phyloP scores from a whole-genome alignment of 1,140 invertebrate species.

The Holcopasites calliopsidis region DNA sequence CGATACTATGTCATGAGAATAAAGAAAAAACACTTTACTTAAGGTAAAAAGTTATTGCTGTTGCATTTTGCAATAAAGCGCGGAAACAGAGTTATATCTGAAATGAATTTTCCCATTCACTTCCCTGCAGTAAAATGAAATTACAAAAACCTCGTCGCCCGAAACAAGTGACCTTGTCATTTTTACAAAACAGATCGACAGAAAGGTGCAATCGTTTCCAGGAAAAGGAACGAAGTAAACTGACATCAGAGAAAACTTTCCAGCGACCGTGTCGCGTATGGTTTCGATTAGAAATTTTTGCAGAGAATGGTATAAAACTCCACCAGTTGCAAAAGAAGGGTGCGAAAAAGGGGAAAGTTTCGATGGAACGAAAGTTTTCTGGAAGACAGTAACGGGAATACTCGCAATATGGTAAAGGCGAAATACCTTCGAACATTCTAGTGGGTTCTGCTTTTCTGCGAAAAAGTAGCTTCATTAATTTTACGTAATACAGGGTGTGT shows the following conservation, averaged over 20 bases:
- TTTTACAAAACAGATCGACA: background rate
- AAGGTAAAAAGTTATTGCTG: background rate
- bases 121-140: background rate
- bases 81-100: background rate
- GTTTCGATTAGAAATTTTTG: conserved; percentile 4
- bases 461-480: background rate
- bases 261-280: background rate
- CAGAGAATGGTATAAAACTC: background rate
- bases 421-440: background rate
- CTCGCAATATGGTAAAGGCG: background rate
- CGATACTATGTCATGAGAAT: too few relatives aligned
- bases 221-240: background rate
- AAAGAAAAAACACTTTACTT: too few relatives aligned
- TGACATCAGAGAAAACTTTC: background rate
- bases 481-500: too few relatives aligned
- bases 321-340: background rate
- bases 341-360: background rate
- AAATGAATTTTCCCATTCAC: background rate
- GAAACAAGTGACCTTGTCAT: background rate
- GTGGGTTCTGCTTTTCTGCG: too few relatives aligned
- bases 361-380: background rate
- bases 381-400: background rate
- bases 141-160: background rate
- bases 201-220: background rate
- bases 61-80: background rate